phyloP scores from a whole-genome alignment of 2,797 vertebrate genomes.

The Enteromius radiatus region DNA sequence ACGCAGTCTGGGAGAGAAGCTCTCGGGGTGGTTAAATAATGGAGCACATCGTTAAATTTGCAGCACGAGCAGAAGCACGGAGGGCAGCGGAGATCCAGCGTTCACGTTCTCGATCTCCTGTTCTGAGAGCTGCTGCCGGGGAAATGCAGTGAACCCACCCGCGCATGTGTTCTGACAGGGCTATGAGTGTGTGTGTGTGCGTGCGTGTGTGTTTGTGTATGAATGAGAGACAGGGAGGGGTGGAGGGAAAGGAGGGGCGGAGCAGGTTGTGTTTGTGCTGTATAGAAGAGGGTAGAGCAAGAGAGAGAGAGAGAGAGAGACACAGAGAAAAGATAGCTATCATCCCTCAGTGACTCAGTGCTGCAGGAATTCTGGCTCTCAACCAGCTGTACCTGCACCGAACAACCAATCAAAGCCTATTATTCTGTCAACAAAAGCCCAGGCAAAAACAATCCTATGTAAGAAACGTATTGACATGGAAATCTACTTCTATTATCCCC shows the following conservation, averaged over 20 bases:
- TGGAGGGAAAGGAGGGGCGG: constrained; percentile 15
- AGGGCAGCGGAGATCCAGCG: constrained; percentile 15
- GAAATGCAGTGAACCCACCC: constrained; percentile 32
- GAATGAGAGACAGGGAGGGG: constrained; percentile 22
- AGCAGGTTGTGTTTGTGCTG: constrained; percentile 42
- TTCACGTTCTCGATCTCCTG: constrained; percentile 11
- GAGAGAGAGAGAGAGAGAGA: constrained; percentile 17
- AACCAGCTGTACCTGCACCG: constrained; percentile 62
- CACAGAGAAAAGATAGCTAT: constrained; percentile 42
- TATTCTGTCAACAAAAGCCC: constrained; percentile 37
- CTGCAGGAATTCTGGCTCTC: constrained; percentile 72
- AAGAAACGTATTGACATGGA: neutral
- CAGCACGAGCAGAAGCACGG: constrained; percentile 34
- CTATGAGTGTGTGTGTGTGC: neutral
- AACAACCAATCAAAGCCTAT: constrained; percentile 22
- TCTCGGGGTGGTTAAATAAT: constrained; percentile 69
- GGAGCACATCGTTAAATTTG: constrained; percentile 67
- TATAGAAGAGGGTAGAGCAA: constrained; percentile 6
- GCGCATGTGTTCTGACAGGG: constrained; percentile 25
- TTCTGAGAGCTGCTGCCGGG: constrained; percentile 12
- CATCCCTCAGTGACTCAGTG: constrained; percentile 65
- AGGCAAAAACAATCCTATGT: constrained; percentile 24
- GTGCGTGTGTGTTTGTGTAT: neutral
- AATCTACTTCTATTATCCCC: neutral
- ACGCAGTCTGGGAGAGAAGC: neutral